phyloP scores from a whole-genome alignment of 30 jellyfish, hydroid and myxozoan species.

The Rhopilema esculentum region DNA sequence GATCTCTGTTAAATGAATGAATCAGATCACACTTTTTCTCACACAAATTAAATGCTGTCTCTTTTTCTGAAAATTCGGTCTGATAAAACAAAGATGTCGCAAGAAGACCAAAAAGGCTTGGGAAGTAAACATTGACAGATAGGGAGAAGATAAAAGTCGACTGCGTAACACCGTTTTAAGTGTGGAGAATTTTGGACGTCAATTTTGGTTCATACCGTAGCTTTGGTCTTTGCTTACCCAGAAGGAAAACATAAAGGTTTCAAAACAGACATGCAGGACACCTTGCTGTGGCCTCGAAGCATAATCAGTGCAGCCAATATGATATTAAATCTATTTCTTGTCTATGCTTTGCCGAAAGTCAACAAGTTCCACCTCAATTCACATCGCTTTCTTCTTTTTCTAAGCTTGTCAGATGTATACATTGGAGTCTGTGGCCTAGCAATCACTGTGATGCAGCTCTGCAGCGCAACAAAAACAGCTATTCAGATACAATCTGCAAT shows the following conservation, averaged over 20 bases:
- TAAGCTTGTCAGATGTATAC: conserved; percentile 27
- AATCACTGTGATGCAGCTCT: neutral
- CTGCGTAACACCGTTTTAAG: too few relatives aligned
- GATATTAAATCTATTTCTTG: conserved; percentile 1
- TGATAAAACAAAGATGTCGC: too few relatives aligned
- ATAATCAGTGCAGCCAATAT: conserved; percentile 3
- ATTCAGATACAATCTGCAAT: neutral
- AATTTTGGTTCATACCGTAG: neutral
- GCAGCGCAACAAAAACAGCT: neutral
- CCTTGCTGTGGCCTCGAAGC: neutral
- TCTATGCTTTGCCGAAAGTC: conserved; percentile 14
- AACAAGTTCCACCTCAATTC: neutral
- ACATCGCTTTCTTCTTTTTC: conserved; percentile 2
- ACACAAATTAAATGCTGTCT: too few relatives aligned
- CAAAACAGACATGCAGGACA: neutral
- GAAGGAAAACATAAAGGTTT: neutral
- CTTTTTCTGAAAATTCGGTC: too few relatives aligned
- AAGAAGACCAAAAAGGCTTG: too few relatives aligned
- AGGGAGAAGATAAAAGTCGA: too few relatives aligned
- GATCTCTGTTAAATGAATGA: too few relatives aligned
- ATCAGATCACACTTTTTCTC: too few relatives aligned
- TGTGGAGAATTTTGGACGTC: too few relatives aligned
- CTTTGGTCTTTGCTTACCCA: neutral
- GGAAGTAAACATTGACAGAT: too few relatives aligned
- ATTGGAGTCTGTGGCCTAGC: conserved; percentile 5